Evolutionary conservation across 1,140 invertebrate genomes (phyloP).

Genomic region (Solenopsis fugax): DNA sequence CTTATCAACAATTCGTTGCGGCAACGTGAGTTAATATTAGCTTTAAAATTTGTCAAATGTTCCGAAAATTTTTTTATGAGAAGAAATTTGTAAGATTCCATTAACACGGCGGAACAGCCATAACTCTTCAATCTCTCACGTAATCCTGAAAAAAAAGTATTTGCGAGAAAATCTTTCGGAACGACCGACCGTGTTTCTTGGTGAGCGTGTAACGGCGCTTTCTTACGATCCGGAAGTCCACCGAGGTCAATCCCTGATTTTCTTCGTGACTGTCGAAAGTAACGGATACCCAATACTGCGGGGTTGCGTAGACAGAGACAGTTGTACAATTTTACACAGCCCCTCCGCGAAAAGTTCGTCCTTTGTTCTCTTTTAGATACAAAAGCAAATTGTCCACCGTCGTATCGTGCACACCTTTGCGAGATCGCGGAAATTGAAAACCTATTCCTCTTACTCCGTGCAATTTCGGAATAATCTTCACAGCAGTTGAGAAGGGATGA

Average conservation of each 20-base stretch:
- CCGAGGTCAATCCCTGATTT: constrained; percentile 71
- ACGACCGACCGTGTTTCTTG: constrained; percentile 53
- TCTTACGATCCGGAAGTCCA: constrained; percentile 55
- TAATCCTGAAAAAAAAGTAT: constrained; percentile 51
- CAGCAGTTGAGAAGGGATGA: constrained; percentile 26
- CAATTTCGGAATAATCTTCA: constrained; percentile 52
- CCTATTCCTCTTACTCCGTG: constrained; percentile 28
- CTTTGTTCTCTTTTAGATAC: constrained; percentile 33
- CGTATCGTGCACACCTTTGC: neutral
- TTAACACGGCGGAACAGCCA: neutral
- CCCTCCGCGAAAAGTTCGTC: constrained; percentile 5
- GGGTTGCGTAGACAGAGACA: constrained; percentile 24
- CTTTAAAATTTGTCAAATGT: neutral
- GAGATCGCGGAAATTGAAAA: constrained; percentile 38
- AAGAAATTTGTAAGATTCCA: neutral
- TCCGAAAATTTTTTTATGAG: too few species aligned
- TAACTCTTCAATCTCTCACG: constrained; percentile 7
- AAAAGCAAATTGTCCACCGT: constrained; percentile 39
- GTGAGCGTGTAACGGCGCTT: constrained; percentile 62
- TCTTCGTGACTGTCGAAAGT: constrained; percentile 42
- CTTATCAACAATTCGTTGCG: neutral
- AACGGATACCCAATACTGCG: constrained; percentile 60
- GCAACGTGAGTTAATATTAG: constrained; percentile 30
- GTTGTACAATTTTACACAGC: constrained; percentile 30
- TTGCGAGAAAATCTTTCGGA: constrained; percentile 20